Evolutionary conservation across 1,140 invertebrate species (phyloP), one percentile per base, ranked within the genome.

Genomic region (Rhagoletis pomonella): DNA sequence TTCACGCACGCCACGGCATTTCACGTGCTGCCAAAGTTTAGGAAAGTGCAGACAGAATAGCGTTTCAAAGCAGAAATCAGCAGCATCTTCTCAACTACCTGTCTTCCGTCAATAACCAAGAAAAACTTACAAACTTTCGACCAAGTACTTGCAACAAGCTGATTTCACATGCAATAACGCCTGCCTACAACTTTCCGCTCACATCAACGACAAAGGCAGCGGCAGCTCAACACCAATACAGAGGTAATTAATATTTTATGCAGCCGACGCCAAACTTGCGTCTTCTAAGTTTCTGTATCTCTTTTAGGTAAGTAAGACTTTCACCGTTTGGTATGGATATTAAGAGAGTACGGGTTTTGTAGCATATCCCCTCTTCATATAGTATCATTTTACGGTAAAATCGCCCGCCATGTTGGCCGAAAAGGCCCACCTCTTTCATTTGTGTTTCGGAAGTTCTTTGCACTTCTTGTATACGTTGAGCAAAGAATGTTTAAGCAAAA

Each of bases 241-340:
- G 47, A 81, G 73, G 73, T 81, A 81, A 81, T 81, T 81, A 81
- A 55, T 81, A 55, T 50, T 29, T 81, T 55, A 81, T 81, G 73
- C 19, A 81, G 73, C 17, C 42, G 44, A 12, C 12, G 39, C 50
- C 5, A 17, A 62, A 14, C 60, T 12, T 62, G 60, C 47, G 4
- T 55, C 47, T n/a, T 3, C 17, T 50, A 17, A 42, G 29, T 81
- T 81, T 81, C 9, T 55, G 47, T 19, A 73, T 73, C 42, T 17
- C 44, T n/a, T 2, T 42, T 44, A 73, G 67, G 17, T 73, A 29
- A 29, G 29, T 29, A 73, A 73, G 67, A 73, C 67, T n/a, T 17
- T 17, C 60, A 4, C 50, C 50, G 50, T 55, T 10, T 55, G 29
- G 29, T 29, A 29, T 29, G 29, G 29, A 29, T 29, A 29, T 29